phyloP scores from a whole-genome alignment of 2,113 vertebrate species.

The Pitta sordida region DNA sequence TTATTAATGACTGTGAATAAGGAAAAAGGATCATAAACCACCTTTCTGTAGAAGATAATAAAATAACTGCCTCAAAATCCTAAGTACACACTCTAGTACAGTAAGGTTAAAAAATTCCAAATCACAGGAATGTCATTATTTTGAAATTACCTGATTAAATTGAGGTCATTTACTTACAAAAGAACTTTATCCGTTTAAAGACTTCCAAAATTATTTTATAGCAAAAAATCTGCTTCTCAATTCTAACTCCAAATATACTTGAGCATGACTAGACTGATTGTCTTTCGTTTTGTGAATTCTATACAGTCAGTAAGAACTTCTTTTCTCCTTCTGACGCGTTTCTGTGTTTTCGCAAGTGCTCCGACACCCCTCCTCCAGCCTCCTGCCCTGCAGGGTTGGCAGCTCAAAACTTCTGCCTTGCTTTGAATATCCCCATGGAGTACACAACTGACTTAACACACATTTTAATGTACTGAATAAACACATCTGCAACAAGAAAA shows the following conservation, averaged over 20 bases:
- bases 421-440: accelerated
- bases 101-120: neutral
- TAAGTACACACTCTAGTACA: neutral
- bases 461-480: neutral
- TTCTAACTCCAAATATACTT: neutral
- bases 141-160: neutral
- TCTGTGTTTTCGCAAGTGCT: neutral
- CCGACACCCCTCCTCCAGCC: neutral
- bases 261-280: neutral
- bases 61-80: neutral
- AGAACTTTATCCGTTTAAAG: neutral
- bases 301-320: neutral
- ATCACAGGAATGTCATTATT: neutral
- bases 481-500: neutral
- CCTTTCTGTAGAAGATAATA: neutral
- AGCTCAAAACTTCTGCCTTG: neutral
- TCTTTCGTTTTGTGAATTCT: neutral
- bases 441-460: neutral
- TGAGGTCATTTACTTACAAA: neutral
- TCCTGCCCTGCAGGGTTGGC: neutral
- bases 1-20: slow-evolving; percentile 8
- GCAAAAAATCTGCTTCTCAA: neutral
- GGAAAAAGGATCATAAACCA: neutral
- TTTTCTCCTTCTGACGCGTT: neutral
- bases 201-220: neutral